These are phyloP conservation scores for Sarcophaga variegata DNA, from an alignment of 2,888 invertebrate genomes.

Conservation along the genomic window DNA sequence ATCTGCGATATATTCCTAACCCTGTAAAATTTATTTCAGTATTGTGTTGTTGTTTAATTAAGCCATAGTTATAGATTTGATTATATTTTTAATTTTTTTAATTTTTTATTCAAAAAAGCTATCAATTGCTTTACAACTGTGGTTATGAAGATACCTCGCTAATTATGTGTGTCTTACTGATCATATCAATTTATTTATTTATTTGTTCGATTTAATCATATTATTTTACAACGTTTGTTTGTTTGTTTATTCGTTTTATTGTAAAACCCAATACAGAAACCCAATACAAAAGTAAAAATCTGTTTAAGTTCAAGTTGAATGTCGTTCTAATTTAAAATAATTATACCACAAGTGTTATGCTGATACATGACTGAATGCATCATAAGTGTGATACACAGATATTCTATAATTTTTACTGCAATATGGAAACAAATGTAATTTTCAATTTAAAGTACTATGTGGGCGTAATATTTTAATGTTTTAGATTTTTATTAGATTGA, in stretches of 20 bases:
- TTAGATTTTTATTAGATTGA: slow-evolving; percentile 48
- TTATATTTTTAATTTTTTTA: too few relatives aligned
- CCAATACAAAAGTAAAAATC: slow-evolving; percentile 32
- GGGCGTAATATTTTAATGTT: slow-evolving; percentile 36
- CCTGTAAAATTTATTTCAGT: too few relatives aligned
- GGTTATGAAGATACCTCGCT: not conserved
- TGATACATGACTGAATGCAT: not conserved
- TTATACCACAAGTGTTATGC: slow-evolving; percentile 26
- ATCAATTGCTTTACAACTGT: not conserved
- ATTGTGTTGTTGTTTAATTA: too few relatives aligned
- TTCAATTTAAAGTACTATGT: slow-evolving; percentile 27
- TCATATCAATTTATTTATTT: slow-evolving; percentile 25
- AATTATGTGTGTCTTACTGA: slow-evolving; percentile 15
- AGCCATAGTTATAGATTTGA: too few relatives aligned
- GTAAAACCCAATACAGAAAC: not conserved
- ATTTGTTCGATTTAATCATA: not conserved
- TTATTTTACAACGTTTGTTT: not conserved
- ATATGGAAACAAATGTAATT: not conserved
- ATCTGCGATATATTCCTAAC: too few relatives aligned
- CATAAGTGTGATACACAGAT: too few relatives aligned
- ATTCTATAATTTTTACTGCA: too few relatives aligned
- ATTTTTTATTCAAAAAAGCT: too few relatives aligned
- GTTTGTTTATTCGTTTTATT: not conserved
- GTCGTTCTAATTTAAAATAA: slow-evolving; percentile 71
- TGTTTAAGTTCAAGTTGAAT: slow-evolving; percentile 79